These are phyloP conservation scores for Aramus guarauna DNA, from an alignment of 2,113 vertebrate species.

Conservation along the genomic window DNA sequence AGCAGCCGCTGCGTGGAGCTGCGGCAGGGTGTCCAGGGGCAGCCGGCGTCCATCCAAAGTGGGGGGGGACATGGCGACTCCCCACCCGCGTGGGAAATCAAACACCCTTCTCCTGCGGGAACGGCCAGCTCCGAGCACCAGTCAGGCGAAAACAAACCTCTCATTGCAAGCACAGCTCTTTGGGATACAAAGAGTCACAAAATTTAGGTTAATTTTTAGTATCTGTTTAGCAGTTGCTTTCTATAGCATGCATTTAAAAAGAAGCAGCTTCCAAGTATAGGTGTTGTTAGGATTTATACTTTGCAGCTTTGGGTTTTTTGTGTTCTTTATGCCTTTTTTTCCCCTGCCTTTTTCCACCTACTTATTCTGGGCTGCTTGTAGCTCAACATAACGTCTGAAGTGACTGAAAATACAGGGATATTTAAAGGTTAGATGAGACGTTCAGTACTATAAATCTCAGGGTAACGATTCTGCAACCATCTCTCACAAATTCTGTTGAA, in stretches of 20 bases:
- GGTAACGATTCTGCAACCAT: not conserved
- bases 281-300: not conserved
- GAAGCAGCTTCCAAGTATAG: not conserved
- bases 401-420: not conserved
- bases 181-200: not conserved
- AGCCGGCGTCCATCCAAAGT: fast-evolving
- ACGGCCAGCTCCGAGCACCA: fast-evolving
- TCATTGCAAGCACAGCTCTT: not conserved
- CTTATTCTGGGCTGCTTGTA: not conserved
- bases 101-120: fast-evolving
- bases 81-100: fast-evolving
- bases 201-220: not conserved
- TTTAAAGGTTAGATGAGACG: not conserved
- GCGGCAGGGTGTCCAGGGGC: fast-evolving
- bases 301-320: not conserved
- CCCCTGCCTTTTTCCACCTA: not conserved
- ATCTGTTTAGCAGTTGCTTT: not conserved
- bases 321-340: not conserved
- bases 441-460: not conserved
- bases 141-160: not conserved
- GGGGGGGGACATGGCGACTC: fast-evolving
- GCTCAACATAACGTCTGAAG: not conserved
- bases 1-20: not conserved
- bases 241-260: not conserved
- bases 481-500: not conserved